These are phyloP conservation scores for Tetraodon nigroviridis DNA, from an alignment of 2,113 vertebrate genomes.

Conservation along the genomic window DNA sequence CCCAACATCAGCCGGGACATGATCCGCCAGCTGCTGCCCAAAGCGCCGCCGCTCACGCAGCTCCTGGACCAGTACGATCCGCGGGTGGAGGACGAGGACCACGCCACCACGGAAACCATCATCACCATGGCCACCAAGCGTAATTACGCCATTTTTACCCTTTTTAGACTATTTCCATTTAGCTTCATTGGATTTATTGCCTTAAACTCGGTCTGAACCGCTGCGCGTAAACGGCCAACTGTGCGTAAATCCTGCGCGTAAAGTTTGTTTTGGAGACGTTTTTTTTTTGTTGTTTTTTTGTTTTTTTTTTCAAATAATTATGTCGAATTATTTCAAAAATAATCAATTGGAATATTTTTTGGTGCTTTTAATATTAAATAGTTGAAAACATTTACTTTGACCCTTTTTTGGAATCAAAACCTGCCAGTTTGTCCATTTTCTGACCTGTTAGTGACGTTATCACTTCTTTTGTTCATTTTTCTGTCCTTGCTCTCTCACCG, in stretches of 20 bases:
- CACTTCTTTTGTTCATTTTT: too few relatives aligned
- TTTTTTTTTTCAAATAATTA: neutral
- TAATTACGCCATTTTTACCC: constrained; percentile 67
- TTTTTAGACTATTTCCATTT: neutral
- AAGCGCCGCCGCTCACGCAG: constrained; percentile 91
- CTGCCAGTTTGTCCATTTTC: too few relatives aligned
- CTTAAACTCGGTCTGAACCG: neutral
- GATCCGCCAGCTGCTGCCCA: constrained; percentile 91
- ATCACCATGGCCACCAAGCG: constrained; percentile 94
- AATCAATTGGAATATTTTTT: too few relatives aligned
- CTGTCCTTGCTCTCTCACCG: too few relatives aligned
- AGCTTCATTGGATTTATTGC: neutral
- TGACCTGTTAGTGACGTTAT: too few relatives aligned
- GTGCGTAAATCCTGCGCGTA: constrained; percentile 35
- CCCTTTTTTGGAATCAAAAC: too few relatives aligned
- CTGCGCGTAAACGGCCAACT: neutral
- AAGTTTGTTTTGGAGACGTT: constrained; percentile 4
- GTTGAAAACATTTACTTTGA: too few relatives aligned
- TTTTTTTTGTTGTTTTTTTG: neutral
- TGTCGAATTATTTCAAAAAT: too few relatives aligned
- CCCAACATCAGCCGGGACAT: constrained; percentile 97
- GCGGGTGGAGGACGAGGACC: constrained; percentile 89
- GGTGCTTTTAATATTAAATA: too few relatives aligned
- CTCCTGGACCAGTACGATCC: constrained; percentile 93
- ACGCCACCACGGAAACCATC: constrained; percentile 91